Conservation (phyloP, 2,888 invertebrate genomes). For the Exephanes ischioxanthus region DNA sequence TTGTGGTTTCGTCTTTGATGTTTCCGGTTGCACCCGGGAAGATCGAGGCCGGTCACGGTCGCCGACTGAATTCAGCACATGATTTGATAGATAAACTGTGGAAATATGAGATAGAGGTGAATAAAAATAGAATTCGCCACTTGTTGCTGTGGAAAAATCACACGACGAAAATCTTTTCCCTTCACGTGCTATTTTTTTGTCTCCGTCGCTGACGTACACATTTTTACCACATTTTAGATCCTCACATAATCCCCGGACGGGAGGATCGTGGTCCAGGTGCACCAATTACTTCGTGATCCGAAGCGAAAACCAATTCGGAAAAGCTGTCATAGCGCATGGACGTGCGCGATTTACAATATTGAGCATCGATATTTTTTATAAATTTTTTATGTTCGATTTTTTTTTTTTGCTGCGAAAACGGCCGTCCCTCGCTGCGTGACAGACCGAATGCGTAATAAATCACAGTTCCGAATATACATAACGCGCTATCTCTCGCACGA, state of each 20-base stretch:
- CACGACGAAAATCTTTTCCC: background rate
- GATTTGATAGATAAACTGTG: slow-evolving; percentile 49
- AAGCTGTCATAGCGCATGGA: background rate
- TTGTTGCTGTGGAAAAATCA: slow-evolving; percentile 44
- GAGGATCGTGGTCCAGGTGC: background rate
- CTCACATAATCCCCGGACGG: background rate
- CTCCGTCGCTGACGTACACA: background rate
- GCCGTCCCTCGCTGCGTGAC: slow-evolving; percentile 5
- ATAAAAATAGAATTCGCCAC: slow-evolving; percentile 29
- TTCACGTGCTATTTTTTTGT: background rate
- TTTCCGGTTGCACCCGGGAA: slow-evolving; percentile 42
- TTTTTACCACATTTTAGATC: background rate
- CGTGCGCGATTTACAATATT: background rate
- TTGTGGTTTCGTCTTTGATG: slow-evolving; percentile 53
- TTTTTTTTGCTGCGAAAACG: background rate
- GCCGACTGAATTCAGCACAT: slow-evolving; percentile 36
- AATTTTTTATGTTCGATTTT: background rate
- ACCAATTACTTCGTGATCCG: background rate
- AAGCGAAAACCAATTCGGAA: background rate
- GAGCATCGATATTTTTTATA: background rate
- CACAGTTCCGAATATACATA: slow-evolving; percentile 16
- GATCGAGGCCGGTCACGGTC: slow-evolving; percentile 27
- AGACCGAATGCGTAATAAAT: slow-evolving; percentile 45
- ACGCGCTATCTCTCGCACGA: slow-evolving; percentile 15
- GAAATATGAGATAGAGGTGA: slow-evolving; percentile 18